phyloP scores from a whole-genome alignment of 2,113 vertebrate genomes.

The Heterocephalus glaber region DNA sequence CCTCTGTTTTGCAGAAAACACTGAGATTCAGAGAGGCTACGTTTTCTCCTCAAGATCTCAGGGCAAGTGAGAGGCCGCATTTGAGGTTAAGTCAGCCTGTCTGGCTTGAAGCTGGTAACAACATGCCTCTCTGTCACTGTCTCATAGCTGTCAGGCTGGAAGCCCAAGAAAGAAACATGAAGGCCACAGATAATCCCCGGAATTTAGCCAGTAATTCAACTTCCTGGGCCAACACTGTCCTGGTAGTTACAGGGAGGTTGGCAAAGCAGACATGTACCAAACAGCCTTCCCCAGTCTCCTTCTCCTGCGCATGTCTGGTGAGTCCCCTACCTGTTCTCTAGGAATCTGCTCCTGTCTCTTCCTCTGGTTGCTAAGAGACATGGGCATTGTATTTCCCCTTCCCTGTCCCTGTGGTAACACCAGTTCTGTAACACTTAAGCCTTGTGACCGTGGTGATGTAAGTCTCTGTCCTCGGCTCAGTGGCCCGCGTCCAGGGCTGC shows the following conservation, averaged over 20 bases:
- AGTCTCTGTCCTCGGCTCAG: neutral
- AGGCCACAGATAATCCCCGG: neutral
- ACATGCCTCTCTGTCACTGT: neutral
- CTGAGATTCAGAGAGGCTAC: neutral
- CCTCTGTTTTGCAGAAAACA: neutral
- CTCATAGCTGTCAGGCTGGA: neutral
- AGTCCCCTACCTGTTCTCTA: neutral
- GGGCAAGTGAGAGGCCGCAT: neutral
- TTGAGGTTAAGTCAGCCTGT: neutral
- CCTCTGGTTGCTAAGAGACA: neutral
- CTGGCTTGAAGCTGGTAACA: neutral
- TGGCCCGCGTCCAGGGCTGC: neutral
- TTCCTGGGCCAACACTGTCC: neutral
- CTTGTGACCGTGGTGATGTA: neutral
- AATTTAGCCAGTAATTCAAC: neutral
- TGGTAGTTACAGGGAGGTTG: neutral
- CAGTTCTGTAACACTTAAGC: neutral
- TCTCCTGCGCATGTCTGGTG: neutral
- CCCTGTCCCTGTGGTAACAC: neutral
- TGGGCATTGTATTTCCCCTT: neutral
- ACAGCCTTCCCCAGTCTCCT: neutral
- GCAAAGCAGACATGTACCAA: neutral
- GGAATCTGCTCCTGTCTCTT: neutral
- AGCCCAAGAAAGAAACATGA: neutral
- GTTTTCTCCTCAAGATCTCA: neutral